Base-by-base conservation (phyloP, 2,797 vertebrate species). In the Acanthurus tractus region DNA sequence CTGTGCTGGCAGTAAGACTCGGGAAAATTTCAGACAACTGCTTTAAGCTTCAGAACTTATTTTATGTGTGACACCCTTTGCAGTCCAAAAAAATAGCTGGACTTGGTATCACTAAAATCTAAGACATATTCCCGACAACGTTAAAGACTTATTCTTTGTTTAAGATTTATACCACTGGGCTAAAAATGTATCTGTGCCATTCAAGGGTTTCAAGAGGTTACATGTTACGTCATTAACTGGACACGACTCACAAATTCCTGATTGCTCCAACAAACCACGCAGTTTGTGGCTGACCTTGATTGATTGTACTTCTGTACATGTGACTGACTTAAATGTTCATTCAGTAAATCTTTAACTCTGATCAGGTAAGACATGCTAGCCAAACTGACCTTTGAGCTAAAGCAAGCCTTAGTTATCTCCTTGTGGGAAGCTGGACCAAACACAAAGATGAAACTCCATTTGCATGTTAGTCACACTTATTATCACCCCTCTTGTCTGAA, bases 381-480 rank as follows among this genome's bases (percentile, higher is more conserved):
- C 3, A 9, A 8, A 55, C 14, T 49, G 25, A 76, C 36, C 56
- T 76, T 85, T 83, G 78, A 78, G 44, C 49, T 65, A 20, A 12
- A 25, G 6, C 15, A 38, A 54, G 8, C 42, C 70, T 75, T 13
- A 63, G 44, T 71, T 46, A 85, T 36, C 45, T 65, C 8, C 3
- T 57, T 17, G 25, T n/a, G 11, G 57, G 40, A 50, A 77, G 55
- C 12, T 71, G 5, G 11, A 42, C 7, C 17, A 53, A 56, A 34
- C 29, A 59, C 23, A 20, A 9, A 23, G 38, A 0, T 34, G 4
- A 34, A 42, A 1, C 13, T 59, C 9, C 22, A 1, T 44, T 49
- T 53, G 9, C 23, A 18, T 22, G 2, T 50, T 29, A 29, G 25
- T 29, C 2, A 29, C 25, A 29, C 25, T 29, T 29, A 29, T 29